Conservation (phyloP, 2,888 invertebrate species). For the Oasisia sp. region DNA sequence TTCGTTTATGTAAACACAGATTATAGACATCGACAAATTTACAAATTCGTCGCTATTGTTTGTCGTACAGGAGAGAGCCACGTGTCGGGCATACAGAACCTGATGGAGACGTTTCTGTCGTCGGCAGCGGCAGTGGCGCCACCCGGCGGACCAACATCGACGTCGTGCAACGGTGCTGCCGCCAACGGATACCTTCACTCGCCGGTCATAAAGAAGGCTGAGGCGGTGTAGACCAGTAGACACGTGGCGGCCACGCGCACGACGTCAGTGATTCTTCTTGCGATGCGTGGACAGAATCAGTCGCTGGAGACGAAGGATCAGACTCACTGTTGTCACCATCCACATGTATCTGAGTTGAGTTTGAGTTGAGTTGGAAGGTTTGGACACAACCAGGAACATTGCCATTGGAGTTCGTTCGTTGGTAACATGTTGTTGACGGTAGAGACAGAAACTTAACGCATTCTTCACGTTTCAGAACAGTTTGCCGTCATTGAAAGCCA, state of each 20-base stretch:
- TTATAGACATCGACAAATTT: not conserved
- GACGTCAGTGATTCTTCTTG: not conserved
- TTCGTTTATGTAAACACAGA: too few relatives aligned
- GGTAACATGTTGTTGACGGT: not conserved
- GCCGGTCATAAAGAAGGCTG: constrained; percentile 35
- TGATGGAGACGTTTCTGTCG: constrained; percentile 35
- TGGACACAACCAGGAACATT: not conserved
- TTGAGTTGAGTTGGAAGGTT: not conserved
- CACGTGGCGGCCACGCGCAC: too few relatives aligned
- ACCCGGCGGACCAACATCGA: constrained; percentile 13
- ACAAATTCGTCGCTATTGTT: not conserved
- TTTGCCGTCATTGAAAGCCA: not conserved
- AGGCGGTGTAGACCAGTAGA: constrained; percentile 30
- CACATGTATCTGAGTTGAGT: not conserved
- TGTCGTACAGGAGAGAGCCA: not conserved
- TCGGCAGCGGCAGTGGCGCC: constrained; percentile 21
- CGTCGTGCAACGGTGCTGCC: constrained; percentile 31
- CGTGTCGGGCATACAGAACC: constrained; percentile 29
- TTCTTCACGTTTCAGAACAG: not conserved
- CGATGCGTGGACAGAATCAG: not conserved
- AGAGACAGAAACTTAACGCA: not conserved
- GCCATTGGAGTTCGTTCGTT: not conserved
- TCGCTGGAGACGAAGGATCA: not conserved
- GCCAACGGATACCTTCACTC: constrained; percentile 38
- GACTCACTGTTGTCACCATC: not conserved